phyloP scores from a whole-genome alignment of 2,797 vertebrate genomes.

The Staurois parvus region DNA sequence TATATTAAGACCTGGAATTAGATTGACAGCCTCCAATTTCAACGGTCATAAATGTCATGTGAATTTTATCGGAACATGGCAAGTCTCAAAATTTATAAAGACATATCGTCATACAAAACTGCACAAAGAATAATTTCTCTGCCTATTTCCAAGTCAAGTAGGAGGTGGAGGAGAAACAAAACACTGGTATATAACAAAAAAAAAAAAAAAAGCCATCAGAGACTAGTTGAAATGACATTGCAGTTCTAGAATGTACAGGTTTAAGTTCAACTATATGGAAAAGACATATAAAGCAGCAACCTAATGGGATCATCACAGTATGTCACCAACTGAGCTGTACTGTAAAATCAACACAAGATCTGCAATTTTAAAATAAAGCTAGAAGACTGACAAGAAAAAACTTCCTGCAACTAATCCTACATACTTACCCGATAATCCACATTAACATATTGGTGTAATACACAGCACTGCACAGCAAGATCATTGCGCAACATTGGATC shows the following conservation, averaged over 20 bases:
- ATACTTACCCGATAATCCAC: conserved; percentile 79
- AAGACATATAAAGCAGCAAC: background rate
- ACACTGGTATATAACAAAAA: background rate
- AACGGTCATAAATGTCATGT: conserved; percentile 69
- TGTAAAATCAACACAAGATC: background rate
- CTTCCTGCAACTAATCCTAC: conserved; percentile 76
- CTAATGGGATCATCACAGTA: background rate
- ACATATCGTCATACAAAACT: conserved; percentile 76
- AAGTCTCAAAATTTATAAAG: conserved; percentile 27
- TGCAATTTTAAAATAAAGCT: background rate
- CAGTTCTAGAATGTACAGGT: background rate
- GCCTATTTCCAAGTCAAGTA: conserved; percentile 14
- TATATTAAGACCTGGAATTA: conserved; percentile 89
- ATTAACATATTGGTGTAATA: conserved; percentile 65
- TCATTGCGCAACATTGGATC: conserved; percentile 83
- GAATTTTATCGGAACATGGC: conserved; percentile 22
- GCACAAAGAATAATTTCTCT: conserved; percentile 65
- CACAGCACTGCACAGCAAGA: conserved; percentile 61
- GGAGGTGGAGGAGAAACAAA: conserved; percentile 2
- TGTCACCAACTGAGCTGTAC: background rate
- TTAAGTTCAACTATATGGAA: background rate
- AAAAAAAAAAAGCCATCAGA: conserved; percentile 7
- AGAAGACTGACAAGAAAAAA: background rate
- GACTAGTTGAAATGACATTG: background rate
- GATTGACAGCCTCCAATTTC: conserved; percentile 89